Evolutionary conservation across 2,113 vertebrate species (phyloP).

Genomic region (Siniperca chuatsi): DNA sequence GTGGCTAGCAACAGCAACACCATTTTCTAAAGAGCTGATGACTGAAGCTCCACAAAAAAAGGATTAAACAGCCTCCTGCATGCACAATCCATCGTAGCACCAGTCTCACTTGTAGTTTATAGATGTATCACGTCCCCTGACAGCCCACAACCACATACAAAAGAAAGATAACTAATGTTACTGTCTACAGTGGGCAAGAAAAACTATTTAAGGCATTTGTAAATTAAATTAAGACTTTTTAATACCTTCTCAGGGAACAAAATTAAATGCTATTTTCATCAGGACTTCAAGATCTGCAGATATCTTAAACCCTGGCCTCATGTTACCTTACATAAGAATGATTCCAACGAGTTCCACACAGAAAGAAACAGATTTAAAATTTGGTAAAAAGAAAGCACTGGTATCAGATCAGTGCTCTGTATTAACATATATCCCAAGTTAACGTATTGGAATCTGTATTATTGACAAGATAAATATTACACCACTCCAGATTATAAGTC

Average conservation of each 20-base stretch:
- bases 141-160: not conserved
- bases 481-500: not conserved
- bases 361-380: too few relatives aligned
- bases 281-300: not conserved
- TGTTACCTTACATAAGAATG: not conserved
- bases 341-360: too few relatives aligned
- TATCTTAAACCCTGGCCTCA: not conserved
- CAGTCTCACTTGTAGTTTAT: not conserved
- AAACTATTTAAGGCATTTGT: not conserved
- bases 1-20: too few relatives aligned
- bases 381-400: too few relatives aligned
- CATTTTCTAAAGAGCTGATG: not conserved
- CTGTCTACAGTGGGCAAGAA: not conserved
- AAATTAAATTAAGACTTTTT: not conserved
- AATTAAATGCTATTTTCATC: not conserved
- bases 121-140: not conserved
- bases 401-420: too few relatives aligned
- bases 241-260: not conserved
- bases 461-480: not conserved
- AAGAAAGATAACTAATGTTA: not conserved
- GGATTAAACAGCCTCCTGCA: not conserved
- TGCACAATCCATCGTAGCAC: not conserved
- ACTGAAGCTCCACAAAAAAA: not conserved
- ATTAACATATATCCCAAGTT: too few relatives aligned
- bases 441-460: too few relatives aligned